Base-by-base conservation (phyloP, 2,888 invertebrate species). In the Prosopocoilus inquinatus region DNA sequence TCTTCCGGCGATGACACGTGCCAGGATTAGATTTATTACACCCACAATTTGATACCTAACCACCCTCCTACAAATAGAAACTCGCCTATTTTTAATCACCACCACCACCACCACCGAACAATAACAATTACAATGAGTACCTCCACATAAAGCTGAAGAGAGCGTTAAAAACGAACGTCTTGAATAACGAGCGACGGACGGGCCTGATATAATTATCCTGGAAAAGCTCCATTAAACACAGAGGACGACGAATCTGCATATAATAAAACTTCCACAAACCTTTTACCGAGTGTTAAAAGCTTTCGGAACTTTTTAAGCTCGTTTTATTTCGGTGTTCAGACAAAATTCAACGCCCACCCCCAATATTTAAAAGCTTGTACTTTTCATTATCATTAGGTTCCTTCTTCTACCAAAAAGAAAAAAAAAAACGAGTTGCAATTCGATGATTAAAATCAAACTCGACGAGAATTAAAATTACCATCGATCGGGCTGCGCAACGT, bases 1-100 rank as follows among this genome's bases (percentile, higher is more conserved):
- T 69, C 65, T 62, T 52, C 20, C 55, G 82, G 73, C 84, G 85
- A 78, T 91, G 94, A 70, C 86, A 89, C 47, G 44, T 49, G 43
- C 15, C 44, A 33, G 49, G 41, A 35, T 28, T 54, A 43, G 45
- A 54, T 54, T 54, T 54, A 54, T 54, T 54, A 46, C n/a, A n/a
- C 50, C 33, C 16, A 16, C 8, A 51, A 28, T 28, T 28, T 28
- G 20, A 28, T 28, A 28, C 20, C 20, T n/a, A n/a, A n/a, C n/a
- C n/a, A n/a, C n/a, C n/a, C n/a, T n/a, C n/a, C n/a, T n/a, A 5
- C 20, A 28, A 16, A 16, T 16, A 16, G 16, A 16, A 16, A 16
- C 16, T 3, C 16, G 16, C 16, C 20, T 20, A 20, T 20, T 20
- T 20, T 20, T 20, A 28, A 28, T 28, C 1, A 28, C 20, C 20